Conservation (phyloP, 2,888 invertebrate species). For the Oxyscelio sp. region DNA sequence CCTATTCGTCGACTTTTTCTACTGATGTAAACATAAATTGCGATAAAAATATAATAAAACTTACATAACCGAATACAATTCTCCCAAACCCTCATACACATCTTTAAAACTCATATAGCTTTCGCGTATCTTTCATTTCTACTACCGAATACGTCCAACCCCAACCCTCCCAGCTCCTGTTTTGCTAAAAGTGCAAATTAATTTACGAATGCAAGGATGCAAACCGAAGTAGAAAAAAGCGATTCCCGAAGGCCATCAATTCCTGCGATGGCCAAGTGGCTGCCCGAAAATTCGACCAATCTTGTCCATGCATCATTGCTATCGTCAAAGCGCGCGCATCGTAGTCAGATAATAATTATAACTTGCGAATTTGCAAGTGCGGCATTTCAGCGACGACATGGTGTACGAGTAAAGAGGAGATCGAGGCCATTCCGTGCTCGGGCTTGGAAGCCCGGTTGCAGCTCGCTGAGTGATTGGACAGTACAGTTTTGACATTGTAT, state of each 20-base stretch:
- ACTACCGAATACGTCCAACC: no score
- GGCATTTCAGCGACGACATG: slow-evolving; percentile 51
- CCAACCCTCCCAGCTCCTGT: not conserved
- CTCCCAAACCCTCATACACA: no score
- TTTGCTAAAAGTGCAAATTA: slow-evolving; percentile 39
- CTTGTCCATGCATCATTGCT: slow-evolving; percentile 47
- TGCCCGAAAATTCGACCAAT: slow-evolving; percentile 47
- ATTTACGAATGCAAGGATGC: slow-evolving; percentile 43
- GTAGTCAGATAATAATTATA: slow-evolving; percentile 83
- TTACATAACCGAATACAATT: no score
- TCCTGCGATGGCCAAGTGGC: slow-evolving; percentile 25
- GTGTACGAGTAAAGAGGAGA: slow-evolving; percentile 46
- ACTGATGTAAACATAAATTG: no score
- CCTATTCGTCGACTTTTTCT: no score
- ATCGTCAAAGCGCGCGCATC: slow-evolving; percentile 49
- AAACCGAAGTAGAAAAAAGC: slow-evolving; percentile 21
- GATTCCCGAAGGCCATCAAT: slow-evolving; percentile 53
- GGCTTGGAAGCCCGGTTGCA: slow-evolving; percentile 78
- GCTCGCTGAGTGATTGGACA: slow-evolving; percentile 83
- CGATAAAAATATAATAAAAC: no score
- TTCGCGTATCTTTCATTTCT: no score
- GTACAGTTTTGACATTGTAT: slow-evolving; percentile 85
- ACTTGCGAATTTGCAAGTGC: slow-evolving; percentile 85
- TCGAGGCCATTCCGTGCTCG: slow-evolving; percentile 28
- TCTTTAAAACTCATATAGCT: no score